phyloP scores from a whole-genome alignment of 2,888 invertebrate genomes.

The Agelastica alni region DNA sequence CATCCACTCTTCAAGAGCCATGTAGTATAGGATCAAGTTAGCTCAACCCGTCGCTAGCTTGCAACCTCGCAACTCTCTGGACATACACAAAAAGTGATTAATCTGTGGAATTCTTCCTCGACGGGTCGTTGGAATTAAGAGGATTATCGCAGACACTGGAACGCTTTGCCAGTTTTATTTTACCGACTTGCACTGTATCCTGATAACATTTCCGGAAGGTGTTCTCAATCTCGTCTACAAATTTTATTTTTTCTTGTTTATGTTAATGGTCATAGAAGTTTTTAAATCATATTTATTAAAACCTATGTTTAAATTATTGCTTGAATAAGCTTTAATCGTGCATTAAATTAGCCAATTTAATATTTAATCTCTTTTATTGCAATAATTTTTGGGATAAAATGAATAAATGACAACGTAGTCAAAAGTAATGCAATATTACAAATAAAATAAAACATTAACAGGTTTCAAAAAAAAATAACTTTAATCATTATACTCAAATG shows the following conservation, averaged over 20 bases:
- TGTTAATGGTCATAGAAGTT: neutral
- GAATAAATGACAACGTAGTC: no score
- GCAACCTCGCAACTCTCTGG: constrained; percentile 3
- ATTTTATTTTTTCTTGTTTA: neutral
- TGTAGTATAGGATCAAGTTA: constrained; percentile 14
- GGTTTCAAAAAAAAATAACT: no score
- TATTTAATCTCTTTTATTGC: no score
- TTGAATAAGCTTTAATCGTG: no score
- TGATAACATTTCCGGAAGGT: constrained; percentile 39
- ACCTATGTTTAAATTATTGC: no score
- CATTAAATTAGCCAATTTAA: no score
- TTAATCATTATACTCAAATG: no score
- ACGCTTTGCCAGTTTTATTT: constrained; percentile 41
- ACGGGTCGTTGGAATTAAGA: constrained; percentile 40
- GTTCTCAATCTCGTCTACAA: constrained; percentile 1
- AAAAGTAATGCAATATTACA: no score
- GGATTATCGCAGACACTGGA: constrained; percentile 42
- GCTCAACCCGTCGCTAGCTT: neutral
- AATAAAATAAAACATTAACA: no score
- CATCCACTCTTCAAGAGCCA: constrained; percentile 17
- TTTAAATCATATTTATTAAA: no score
- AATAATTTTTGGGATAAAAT: no score
- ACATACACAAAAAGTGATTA: constrained; percentile 40
- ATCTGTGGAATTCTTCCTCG: constrained; percentile 43
- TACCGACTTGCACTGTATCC: constrained; percentile 42